Percentiles rank a stretch among this genome's conserved stretches.
phyloP scores from a whole-genome alignment of 2,888 invertebrate genomes.

The Blera fallax region DNA sequence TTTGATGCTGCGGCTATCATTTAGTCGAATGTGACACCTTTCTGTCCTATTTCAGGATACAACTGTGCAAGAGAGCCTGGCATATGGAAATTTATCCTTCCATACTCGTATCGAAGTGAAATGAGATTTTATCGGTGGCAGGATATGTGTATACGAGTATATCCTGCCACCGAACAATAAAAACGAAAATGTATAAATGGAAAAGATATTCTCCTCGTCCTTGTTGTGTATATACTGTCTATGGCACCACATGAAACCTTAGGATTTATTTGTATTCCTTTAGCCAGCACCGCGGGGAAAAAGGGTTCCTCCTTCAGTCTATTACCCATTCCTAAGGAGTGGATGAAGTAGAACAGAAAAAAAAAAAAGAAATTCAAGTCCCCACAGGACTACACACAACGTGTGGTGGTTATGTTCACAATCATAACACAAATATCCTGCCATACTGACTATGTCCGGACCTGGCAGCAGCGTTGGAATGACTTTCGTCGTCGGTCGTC shows the following conservation, averaged over 20 bases:
- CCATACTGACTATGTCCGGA: constrained; percentile 51
- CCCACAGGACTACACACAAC: constrained; percentile 39
- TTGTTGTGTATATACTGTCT: constrained; percentile 8
- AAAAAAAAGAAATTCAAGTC: background rate
- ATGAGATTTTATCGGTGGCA: constrained; percentile 44
- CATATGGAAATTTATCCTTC: constrained; percentile 31
- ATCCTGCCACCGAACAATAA: constrained; percentile 14
- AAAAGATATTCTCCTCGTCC: constrained; percentile 31
- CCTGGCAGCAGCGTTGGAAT: constrained; percentile 25
- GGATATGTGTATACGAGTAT: background rate
- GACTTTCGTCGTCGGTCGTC: constrained; percentile 9
- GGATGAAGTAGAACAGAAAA: background rate
- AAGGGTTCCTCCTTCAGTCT: constrained; percentile 19
- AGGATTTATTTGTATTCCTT: constrained; percentile 64
- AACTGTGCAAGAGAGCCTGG: background rate
- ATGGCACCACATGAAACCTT: constrained; percentile 54
- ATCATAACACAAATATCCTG: constrained; percentile 70
- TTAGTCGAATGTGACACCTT: constrained; percentile 43
- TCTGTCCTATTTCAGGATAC: constrained; percentile 5
- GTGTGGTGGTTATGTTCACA: constrained; percentile 64
- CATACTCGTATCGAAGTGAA: constrained; percentile 13
- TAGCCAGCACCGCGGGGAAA: background rate
- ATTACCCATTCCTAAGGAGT: constrained; percentile 41
- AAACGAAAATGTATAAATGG: constrained; percentile 24
- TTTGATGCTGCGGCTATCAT: constrained; percentile 54